Percentiles rank a stretch among this genome's conserved stretches.
These are phyloP conservation scores for Arctia plantaginis DNA, from an alignment of 2,888 invertebrate genomes.

Conservation along the genomic window DNA sequence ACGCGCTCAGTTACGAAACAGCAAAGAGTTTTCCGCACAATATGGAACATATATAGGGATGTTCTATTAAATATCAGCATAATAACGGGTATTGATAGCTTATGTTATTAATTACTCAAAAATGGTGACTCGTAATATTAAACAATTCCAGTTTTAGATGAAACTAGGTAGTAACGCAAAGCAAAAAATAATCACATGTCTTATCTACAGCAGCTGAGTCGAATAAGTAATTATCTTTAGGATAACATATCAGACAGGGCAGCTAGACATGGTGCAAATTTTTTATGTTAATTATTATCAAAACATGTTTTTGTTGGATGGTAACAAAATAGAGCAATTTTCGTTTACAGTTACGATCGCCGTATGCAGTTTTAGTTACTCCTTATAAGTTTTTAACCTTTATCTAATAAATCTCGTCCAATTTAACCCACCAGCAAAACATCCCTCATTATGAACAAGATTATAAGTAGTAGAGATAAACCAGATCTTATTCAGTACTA, in stretches of 20 bases:
- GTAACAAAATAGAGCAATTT: neutral
- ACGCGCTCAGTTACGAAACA: neutral
- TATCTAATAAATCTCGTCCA: no score
- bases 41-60: neutral
- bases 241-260: conserved; percentile 11
- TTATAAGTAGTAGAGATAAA: no score
- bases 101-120: neutral
- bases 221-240: neutral
- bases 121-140: neutral
- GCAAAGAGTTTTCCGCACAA: no score
- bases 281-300: neutral
- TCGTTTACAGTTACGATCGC: neutral
- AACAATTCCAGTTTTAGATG: neutral
- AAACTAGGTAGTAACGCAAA: neutral
- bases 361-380: neutral
- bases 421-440: no score
- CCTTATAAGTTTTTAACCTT: no score
- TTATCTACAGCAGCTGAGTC: neutral
- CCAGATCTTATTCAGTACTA: no score
- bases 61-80: neutral
- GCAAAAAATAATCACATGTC: neutral
- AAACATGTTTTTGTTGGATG: neutral
- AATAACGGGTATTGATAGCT: neutral
- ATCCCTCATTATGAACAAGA: no score
- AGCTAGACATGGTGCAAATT: conserved; percentile 13